Evolutionary conservation across 2,797 vertebrate genomes (phyloP).

Genomic region (Betta splendens): DNA sequence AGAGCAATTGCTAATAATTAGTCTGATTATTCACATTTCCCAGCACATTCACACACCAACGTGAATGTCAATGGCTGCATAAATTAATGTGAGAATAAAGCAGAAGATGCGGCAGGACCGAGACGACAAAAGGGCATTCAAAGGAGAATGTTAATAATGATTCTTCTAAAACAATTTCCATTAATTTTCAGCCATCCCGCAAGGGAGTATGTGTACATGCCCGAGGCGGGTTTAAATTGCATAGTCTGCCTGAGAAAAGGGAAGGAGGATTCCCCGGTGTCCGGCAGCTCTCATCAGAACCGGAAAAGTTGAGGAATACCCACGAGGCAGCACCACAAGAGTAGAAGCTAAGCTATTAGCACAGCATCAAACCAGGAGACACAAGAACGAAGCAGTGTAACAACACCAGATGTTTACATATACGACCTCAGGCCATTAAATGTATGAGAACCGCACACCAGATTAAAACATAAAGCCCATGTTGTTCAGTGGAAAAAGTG

Average conservation of each 20-base stretch:
- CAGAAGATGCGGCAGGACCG: slow-evolving; percentile 60
- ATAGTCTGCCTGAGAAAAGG: slow-evolving; percentile 79
- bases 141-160: slow-evolving; percentile 87
- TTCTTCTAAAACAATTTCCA: slow-evolving; percentile 88
- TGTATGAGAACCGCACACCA: not conserved
- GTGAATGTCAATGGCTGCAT: slow-evolving; percentile 75
- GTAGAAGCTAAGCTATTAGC: too few species aligned
- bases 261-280: slow-evolving; percentile 79
- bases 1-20: slow-evolving; percentile 68
- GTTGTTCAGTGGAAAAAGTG: not conserved
- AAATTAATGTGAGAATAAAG: slow-evolving; percentile 70
- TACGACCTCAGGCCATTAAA: slow-evolving; percentile 22
- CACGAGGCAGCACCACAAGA: slow-evolving; percentile 6
- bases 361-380: too few species aligned
- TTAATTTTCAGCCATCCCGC: slow-evolving; percentile 84
- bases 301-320: slow-evolving; percentile 69
- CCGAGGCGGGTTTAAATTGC: slow-evolving; percentile 86
- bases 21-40: slow-evolving; percentile 73
- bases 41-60: slow-evolving; percentile 57
- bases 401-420: slow-evolving; percentile 24
- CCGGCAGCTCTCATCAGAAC: slow-evolving; percentile 78
- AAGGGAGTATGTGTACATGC: slow-evolving; percentile 85
- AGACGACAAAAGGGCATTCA: slow-evolving; percentile 84
- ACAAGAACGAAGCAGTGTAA: slow-evolving; percentile 15
- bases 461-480: not conserved